Base-by-base conservation (phyloP, 2,888 invertebrate genomes). In the Rutpela maculata region DNA sequence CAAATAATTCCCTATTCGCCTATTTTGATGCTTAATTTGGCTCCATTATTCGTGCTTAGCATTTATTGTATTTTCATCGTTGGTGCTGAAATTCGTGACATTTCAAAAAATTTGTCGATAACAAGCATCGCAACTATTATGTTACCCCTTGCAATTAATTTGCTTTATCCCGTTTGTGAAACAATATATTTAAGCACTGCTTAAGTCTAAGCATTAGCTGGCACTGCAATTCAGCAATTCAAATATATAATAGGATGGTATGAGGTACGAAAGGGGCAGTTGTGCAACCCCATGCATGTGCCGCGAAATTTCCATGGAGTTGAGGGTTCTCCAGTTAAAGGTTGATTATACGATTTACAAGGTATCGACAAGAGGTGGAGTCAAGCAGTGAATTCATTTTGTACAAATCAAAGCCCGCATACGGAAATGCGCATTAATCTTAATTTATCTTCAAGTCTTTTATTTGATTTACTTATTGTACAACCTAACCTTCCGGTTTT, bases 311-410 rank as follows among this genome's bases (percentile, higher is more conserved):
- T 66, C 19, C 65, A 19, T 19, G 15, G 18, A 17, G 18, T 18
- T 35, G 17, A 66, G 65, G 65, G 65, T 66, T 38, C 65, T 66
- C 50, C 11, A 35, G 65, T 38, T 43, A 43, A 66, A 19, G 38
- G 65, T 66, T 19, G 63, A 72, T 63, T 72, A 26, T 57, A 11
- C 55, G 26, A 72, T 72, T 72, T 62, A 43, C 56, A 17, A 43
- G 75, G 68, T 68, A 75, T 68, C 62, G 26, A 68, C 50, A 57
- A 59, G 66, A 74, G 74, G 74, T 68, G 74, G 68, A 72, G 63
- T 72, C 19, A 43, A 62, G 38, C 15, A 55, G 10, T 67, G 26
- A 22, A 60, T 71, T 38, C 19, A 38, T 38, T 66, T 66, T 50
- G 65, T 17, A 15, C 4, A 35, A 18, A 35, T 63, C 63, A n/a